Percentiles rank a stretch among this genome's conserved stretches.
phyloP scores from a whole-genome alignment of 2,113 vertebrate species.

The Bubo bubo region DNA sequence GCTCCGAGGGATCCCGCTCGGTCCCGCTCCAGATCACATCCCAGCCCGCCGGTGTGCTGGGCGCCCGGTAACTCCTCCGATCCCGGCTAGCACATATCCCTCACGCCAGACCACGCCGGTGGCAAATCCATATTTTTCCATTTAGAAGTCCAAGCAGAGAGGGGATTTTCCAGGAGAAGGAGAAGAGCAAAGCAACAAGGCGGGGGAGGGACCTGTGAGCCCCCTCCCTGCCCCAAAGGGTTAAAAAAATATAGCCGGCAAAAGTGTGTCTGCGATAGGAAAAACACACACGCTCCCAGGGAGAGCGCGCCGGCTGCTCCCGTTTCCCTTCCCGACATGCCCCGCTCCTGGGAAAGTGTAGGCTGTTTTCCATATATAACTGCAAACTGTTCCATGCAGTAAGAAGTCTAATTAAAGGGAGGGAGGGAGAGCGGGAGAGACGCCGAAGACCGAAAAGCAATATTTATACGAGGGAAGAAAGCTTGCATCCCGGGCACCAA shows the following conservation, averaged over 20 bases:
- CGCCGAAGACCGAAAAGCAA: conserved; percentile 27
- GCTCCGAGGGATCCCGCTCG: not conserved
- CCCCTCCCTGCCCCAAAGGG: not conserved
- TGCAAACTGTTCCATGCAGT: conserved; percentile 79
- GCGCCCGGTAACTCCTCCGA: rapidly evolving
- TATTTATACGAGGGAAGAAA: conserved; percentile 34
- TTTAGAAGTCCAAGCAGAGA: not conserved
- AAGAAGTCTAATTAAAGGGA: conserved; percentile 76
- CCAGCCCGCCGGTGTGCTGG: rapidly evolving
- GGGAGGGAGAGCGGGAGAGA: conserved; percentile 30
- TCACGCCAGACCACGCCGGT: rapidly evolving
- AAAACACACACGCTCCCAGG: conserved; percentile 39
- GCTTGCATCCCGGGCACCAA: conserved; percentile 24
- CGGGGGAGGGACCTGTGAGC: rapidly evolving
- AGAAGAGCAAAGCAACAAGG: rapidly evolving
- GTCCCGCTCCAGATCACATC: not conserved
- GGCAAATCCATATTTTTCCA: rapidly evolving
- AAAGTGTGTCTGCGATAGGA: conserved; percentile 28
- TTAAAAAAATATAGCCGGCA: conserved; percentile 25
- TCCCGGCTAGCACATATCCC: rapidly evolving
- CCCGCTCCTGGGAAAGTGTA: conserved; percentile 74
- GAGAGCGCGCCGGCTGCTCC: conserved; percentile 32
- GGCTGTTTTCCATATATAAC: conserved; percentile 79
- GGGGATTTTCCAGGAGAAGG: not conserved
- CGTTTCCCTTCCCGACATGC: conserved; percentile 48